Evolutionary conservation across 2,113 vertebrate species (phyloP).

Genomic region (Salvator merianae): DNA sequence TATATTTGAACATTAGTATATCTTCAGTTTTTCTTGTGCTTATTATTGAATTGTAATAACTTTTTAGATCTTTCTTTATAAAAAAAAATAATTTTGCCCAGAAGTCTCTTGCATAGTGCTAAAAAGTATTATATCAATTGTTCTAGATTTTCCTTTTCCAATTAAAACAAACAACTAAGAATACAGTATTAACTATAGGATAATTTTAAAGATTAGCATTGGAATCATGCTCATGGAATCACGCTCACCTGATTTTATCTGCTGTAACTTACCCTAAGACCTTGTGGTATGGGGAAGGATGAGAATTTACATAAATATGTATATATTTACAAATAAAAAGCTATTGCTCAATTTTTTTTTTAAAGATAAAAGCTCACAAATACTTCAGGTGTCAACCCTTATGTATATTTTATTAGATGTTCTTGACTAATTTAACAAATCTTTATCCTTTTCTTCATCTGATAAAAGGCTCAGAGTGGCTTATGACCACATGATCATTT

Average conservation of each 20-base stretch:
- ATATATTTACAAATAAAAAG: too few relatives aligned
- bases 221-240: neutral
- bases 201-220: slow-evolving; percentile 23
- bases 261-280: too few relatives aligned
- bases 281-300: too few relatives aligned
- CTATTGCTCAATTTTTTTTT: too few relatives aligned
- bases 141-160: neutral
- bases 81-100: slow-evolving; percentile 2
- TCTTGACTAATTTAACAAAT: neutral
- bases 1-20: neutral
- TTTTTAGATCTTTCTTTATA: neutral
- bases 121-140: neutral
- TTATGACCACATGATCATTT: slow-evolving; percentile 33
- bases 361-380: too few relatives aligned
- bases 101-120: neutral
- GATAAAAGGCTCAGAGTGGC: neutral
- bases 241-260: too few relatives aligned
- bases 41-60: neutral
- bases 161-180: accelerated
- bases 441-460: neutral
- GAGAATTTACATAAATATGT: too few relatives aligned
- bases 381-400: too few relatives aligned
- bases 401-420: neutral
- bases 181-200: accelerated
- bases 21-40: neutral